These are phyloP conservation scores for Procambarus clarkii DNA, from an alignment of 1,140 invertebrate species.

Conservation along the genomic window DNA sequence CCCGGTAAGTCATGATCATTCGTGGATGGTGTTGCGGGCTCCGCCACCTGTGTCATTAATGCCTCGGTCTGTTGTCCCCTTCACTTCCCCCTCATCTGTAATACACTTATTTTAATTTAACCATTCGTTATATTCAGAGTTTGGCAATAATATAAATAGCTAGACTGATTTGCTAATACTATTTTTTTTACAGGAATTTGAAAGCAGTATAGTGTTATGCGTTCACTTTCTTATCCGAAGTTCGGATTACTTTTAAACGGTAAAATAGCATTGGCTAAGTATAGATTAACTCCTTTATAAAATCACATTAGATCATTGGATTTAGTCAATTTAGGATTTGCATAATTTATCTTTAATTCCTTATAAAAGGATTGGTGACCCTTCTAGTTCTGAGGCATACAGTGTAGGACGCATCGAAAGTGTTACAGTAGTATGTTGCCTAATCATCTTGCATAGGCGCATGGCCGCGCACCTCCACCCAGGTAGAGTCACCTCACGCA, in stretches of 20 bases:
- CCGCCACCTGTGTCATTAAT: neutral
- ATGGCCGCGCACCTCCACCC: neutral
- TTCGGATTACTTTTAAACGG: neutral
- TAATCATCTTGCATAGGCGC: neutral
- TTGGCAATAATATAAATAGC: neutral
- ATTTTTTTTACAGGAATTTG: neutral
- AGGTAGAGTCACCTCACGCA: neutral
- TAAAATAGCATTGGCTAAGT: too few species aligned
- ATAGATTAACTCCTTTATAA: too few species aligned
- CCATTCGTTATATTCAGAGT: neutral
- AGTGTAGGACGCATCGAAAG: too few species aligned
- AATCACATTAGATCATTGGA: too few species aligned
- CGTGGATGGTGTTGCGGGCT: neutral
- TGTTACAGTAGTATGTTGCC: neutral
- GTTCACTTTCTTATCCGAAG: neutral
- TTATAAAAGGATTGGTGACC: too few species aligned
- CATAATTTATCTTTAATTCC: too few species aligned
- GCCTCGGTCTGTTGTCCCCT: neutral
- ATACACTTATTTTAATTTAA: neutral
- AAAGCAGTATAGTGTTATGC: neutral
- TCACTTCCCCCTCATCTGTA: neutral
- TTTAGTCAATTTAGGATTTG: too few species aligned
- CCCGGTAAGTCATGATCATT: slow-evolving; percentile 51
- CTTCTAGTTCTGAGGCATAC: too few species aligned
- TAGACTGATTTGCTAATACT: neutral